Base-by-base conservation (phyloP, 92 coral and sea anemone genomes). In the Isaurus tuberculatus region DNA sequence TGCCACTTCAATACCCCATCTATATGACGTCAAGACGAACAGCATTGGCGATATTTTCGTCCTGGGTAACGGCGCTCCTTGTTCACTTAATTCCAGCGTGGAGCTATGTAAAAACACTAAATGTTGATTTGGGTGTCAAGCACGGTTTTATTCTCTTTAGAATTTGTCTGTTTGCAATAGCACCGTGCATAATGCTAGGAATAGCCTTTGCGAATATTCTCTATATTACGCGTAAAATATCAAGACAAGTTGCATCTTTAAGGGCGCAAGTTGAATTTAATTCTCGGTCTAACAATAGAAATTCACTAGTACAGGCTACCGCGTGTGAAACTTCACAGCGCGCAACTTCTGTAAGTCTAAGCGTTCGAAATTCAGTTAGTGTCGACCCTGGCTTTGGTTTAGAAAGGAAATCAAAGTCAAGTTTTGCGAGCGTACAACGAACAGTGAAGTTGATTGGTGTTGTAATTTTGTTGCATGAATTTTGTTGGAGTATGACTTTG, bases 211-310 rank as follows among this genome's bases (percentile, higher is more conserved):
- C 65, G 13, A 23, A 63, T 15, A 77, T 77, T 10, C 34, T 33
- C 68, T 0, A 57, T n/a, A 77, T 77, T 19, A 64, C 70, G 15
- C 82, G 33, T 3, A 77, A 63, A 60, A 57, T 77, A 57, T 20
- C 65, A 7, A 60, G 36, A 29, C 82, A 77, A 40, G 69, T 77
- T 9, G 49, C 82, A n/a, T 58, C 51, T 1, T 70, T 57, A 51
- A 77, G 19, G 22, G 82, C 82, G 30, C 82, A 77, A 31, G 51
- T 77, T 14, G 82, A 77, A 4, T 77, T 57, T 14, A 77, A 77
- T 27, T 77, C 70, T 14, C 82, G 49, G 13, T 37, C 82, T 1
- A 8, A 26, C 23, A 77, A 19, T 22, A 27, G 28, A 14, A 44
- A 4, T 49, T 49, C 46, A 11, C 65, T 46, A 17, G 79, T 13